Evolutionary conservation across 2,888 invertebrate genomes (phyloP).

Genomic region (Harmothoe impar): DNA sequence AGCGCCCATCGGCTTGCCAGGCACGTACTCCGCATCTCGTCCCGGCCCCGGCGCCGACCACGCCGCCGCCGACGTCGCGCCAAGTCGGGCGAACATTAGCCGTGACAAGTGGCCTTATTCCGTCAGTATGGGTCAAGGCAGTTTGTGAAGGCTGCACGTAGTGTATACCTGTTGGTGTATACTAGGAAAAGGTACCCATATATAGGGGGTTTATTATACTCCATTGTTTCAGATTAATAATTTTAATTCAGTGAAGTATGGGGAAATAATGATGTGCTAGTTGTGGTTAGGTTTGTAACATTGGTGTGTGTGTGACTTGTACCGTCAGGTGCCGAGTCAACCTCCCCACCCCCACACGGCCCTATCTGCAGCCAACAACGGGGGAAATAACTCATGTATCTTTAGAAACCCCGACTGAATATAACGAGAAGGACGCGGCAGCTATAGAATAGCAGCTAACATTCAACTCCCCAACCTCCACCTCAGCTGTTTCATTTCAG

Average conservation of each 20-base stretch:
- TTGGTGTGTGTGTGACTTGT: neutral
- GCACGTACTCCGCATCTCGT: slow-evolving; percentile 17
- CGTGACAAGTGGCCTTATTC: slow-evolving; percentile 40
- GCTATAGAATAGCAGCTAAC: slow-evolving; percentile 37
- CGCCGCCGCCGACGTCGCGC: slow-evolving; percentile 3
- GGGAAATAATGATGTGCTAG: too few relatives aligned
- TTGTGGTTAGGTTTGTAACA: too few relatives aligned
- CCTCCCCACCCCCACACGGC: neutral
- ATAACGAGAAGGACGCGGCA: neutral
- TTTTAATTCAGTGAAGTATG: too few relatives aligned
- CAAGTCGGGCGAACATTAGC: neutral
- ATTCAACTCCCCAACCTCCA: slow-evolving; percentile 11
- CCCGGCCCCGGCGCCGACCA: slow-evolving; percentile 10
- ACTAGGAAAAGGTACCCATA: too few relatives aligned
- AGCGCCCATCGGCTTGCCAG: slow-evolving; percentile 39
- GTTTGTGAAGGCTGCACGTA: neutral
- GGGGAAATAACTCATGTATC: slow-evolving; percentile 27
- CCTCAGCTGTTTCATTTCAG: too few relatives aligned
- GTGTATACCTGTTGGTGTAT: too few relatives aligned
- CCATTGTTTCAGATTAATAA: too few relatives aligned
- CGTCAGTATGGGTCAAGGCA: neutral
- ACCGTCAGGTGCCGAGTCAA: neutral
- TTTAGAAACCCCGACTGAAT: slow-evolving; percentile 6
- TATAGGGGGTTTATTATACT: too few relatives aligned
- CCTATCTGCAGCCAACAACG: neutral